Conservation (phyloP, 2,113 vertebrate genomes). For the Alectura lathami region DNA sequence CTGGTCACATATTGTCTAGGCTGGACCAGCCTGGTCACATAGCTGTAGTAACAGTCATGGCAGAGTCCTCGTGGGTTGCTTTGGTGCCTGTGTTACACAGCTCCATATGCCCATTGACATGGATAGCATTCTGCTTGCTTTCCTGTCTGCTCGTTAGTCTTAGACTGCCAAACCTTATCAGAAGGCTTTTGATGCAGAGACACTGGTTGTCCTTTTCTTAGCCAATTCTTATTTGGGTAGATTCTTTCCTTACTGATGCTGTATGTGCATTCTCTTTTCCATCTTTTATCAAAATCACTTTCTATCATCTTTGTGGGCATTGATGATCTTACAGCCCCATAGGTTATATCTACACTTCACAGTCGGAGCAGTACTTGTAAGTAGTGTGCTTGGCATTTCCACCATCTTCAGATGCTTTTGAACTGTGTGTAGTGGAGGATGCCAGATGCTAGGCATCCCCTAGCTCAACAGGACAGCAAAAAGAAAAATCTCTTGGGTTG, state of each 20-base stretch:
- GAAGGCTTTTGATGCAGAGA: neutral
- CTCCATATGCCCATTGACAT: neutral
- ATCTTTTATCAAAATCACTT: neutral
- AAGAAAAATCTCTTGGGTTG: neutral
- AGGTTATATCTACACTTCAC: neutral
- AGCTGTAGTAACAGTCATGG: neutral
- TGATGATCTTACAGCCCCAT: neutral
- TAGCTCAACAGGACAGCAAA: neutral
- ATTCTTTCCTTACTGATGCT: neutral
- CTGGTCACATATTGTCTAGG: neutral
- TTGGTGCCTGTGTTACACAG: neutral
- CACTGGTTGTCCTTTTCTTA: neutral
- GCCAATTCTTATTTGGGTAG: neutral
- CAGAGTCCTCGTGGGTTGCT: neutral
- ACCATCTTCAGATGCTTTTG: neutral
- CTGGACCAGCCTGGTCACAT: neutral
- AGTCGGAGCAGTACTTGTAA: neutral
- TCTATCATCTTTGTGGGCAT: neutral
- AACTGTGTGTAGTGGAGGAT: neutral
- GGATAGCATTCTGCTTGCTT: neutral
- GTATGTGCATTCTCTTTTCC: neutral
- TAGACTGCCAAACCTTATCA: neutral
- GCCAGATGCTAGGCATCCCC: neutral
- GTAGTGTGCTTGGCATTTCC: neutral
- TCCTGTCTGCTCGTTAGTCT: neutral